phyloP scores from a whole-genome alignment of 2,888 invertebrate genomes.

The Pharmacophagus antenor region DNA sequence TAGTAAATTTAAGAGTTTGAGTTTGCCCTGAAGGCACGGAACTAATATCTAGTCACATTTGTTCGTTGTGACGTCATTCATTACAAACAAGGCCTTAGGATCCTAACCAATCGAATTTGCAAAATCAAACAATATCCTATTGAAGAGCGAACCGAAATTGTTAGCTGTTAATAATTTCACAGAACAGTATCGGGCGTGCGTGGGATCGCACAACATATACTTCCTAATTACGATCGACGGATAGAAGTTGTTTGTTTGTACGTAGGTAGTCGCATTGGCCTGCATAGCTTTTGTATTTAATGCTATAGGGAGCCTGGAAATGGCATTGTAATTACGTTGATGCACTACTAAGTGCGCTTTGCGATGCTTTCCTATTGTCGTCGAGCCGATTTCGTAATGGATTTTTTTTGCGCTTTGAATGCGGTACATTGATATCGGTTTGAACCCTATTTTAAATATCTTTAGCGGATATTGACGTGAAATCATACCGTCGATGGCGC shows the following conservation, averaged over 20 bases:
- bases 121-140: conserved; percentile 10
- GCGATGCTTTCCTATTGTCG: conserved; percentile 21
- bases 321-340: conserved; percentile 31
- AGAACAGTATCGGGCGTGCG: conserved; percentile 54
- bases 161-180: conserved; percentile 66
- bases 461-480: background rate
- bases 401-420: conserved; percentile 19
- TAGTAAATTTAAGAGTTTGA: too few species aligned
- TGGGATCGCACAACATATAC: conserved; percentile 52
- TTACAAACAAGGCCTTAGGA: background rate
- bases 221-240: conserved; percentile 65
- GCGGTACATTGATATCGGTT: background rate
- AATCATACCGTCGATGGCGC: background rate
- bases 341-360: conserved; percentile 22
- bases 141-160: conserved; percentile 37
- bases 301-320: conserved; percentile 37
- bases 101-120: conserved; percentile 1
- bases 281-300: conserved; percentile 47
- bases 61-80: too few species aligned
- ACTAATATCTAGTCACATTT: too few species aligned
- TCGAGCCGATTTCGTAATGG: conserved; percentile 18
- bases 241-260: conserved; percentile 43
- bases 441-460: background rate
- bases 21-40: too few species aligned
- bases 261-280: conserved; percentile 69